Evolutionary conservation across 2,888 invertebrate species (phyloP).

Genomic region (Melikaiella ostensackeni): DNA sequence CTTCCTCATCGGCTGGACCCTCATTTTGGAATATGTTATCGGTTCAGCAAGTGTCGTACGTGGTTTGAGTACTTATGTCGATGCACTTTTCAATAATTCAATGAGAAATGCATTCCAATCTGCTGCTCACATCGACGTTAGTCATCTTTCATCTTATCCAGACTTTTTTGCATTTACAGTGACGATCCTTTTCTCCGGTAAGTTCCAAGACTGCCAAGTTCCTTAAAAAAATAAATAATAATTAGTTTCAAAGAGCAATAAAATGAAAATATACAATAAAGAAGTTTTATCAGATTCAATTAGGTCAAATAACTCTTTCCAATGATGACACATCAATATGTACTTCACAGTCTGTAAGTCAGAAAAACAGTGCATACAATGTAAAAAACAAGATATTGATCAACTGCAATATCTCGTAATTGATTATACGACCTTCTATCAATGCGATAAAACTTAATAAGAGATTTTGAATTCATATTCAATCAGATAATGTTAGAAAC

Average conservation of each 20-base stretch:
- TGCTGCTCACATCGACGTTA: constrained; percentile 83
- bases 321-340: background rate
- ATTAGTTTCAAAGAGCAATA: background rate
- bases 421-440: background rate
- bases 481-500: too few relatives aligned
- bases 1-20: constrained; percentile 95
- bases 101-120: constrained; percentile 83
- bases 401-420: background rate
- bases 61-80: constrained; percentile 88
- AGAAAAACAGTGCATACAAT: background rate
- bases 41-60: constrained; percentile 92
- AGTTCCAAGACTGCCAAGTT: background rate
- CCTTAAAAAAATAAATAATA: background rate
- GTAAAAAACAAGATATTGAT: background rate
- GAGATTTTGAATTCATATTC: too few relatives aligned
- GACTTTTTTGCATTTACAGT: constrained; percentile 88
- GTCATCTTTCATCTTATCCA: constrained; percentile 84
- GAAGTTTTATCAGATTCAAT: background rate
- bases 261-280: background rate
- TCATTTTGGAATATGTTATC: constrained; percentile 92
- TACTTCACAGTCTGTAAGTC: background rate
- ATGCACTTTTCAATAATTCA: constrained; percentile 82
- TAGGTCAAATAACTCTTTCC: background rate
- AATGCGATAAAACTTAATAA: too few relatives aligned
- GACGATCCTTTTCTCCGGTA: constrained; percentile 85